Conservation (phyloP, 64 coral and sea anemone genomes). For the Dendrophyllia cribrosa region DNA sequence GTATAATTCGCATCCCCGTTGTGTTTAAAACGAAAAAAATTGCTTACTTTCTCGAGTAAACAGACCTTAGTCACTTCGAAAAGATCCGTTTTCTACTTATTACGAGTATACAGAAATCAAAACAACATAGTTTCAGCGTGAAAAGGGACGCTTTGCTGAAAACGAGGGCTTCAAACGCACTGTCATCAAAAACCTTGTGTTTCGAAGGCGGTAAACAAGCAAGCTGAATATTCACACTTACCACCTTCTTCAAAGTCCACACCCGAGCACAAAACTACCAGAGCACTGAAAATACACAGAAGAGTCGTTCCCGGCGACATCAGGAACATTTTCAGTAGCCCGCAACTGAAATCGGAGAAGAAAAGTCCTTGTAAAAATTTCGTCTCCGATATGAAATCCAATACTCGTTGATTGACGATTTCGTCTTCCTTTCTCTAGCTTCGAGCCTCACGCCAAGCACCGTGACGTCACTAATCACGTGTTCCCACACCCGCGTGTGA, state of each 20-base stretch:
- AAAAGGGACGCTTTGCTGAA: not conserved
- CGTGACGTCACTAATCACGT: conserved; percentile 67
- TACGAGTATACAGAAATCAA: not conserved
- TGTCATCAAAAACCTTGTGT: not conserved
- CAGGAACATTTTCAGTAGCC: not conserved
- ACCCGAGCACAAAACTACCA: conserved; percentile 9
- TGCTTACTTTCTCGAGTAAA: not conserved
- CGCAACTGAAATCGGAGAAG: conserved; percentile 45
- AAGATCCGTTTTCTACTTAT: not conserved
- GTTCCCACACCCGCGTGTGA: conserved; percentile 1
- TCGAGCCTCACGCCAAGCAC: conserved; percentile 10
- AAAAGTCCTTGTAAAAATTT: not conserved
- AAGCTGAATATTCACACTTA: not conserved
- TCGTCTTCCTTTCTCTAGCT: not conserved
- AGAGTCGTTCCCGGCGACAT: conserved; percentile 16
- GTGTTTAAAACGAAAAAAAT: conserved; percentile 6
- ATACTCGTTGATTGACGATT: not conserved
- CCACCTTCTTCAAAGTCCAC: conserved; percentile 9
- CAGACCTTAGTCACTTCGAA: not conserved
- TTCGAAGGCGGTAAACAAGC: not conserved
- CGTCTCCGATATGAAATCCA: conserved; percentile 2
- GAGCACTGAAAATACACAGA: not conserved
- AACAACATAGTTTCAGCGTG: not conserved
- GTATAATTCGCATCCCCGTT: not conserved
- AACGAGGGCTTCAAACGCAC: not conserved